phyloP scores from a whole-genome alignment of 2,888 invertebrate genomes.

The Melangyna quadrimaculata region DNA sequence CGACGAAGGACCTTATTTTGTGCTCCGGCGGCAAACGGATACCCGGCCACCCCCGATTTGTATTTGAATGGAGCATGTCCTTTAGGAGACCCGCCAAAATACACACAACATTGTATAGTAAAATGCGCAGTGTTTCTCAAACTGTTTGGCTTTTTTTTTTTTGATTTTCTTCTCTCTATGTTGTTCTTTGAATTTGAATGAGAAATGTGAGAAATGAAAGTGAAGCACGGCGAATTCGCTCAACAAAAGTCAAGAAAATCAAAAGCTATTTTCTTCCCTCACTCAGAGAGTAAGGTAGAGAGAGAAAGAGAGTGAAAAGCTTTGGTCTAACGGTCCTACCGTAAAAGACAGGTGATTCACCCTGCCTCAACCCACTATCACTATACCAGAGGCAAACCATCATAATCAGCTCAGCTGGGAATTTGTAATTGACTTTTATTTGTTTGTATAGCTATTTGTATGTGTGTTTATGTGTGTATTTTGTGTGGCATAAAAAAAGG shows the following conservation, averaged over 20 bases:
- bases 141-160: slow-evolving; percentile 25
- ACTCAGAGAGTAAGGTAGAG: not conserved
- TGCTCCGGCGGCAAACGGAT: slow-evolving; percentile 39
- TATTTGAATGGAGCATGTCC: slow-evolving; percentile 64
- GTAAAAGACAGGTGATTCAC: slow-evolving; percentile 59
- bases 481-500: slow-evolving; percentile 56
- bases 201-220: not conserved
- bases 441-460: not conserved
- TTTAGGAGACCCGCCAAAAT: slow-evolving; percentile 64
- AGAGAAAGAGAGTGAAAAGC: slow-evolving; percentile 42
- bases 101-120: slow-evolving; percentile 30
- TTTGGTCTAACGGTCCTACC: slow-evolving; percentile 28
- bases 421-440: slow-evolving; percentile 63
- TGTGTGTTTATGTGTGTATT: not conserved
- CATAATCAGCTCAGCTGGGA: slow-evolving; percentile 62
- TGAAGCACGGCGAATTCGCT: slow-evolving; percentile 41
- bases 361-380: not conserved
- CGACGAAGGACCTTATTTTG: slow-evolving; percentile 31
- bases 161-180: too few species aligned
- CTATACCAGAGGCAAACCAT: slow-evolving; percentile 21
- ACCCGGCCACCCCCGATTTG: slow-evolving; percentile 38
- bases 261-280: slow-evolving; percentile 25
- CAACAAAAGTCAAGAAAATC: slow-evolving; percentile 16
- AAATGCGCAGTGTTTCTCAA: slow-evolving; percentile 20
- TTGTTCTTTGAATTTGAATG: not conserved